Base-by-base conservation (phyloP, 2,113 vertebrate species). In the Eupsittula cactorum region DNA sequence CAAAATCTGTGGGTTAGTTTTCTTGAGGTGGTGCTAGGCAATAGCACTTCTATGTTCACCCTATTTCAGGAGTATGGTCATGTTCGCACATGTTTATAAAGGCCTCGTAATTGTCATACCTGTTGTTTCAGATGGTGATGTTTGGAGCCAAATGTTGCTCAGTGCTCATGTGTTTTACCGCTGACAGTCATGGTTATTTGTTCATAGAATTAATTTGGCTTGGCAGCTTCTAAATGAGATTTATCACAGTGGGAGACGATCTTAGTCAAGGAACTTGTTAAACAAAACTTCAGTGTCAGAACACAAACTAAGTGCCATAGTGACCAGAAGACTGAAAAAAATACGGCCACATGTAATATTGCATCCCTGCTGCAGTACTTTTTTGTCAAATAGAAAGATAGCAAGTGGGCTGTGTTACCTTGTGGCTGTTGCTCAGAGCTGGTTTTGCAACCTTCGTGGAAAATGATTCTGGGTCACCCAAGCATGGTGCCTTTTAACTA, bases 191-290 rank as follows among this genome's bases (percentile, higher is more conserved):
- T 49, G 41, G 25, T 73, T 37, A 85, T 59, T 76, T 71, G 35
- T 53, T 88, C 21, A 59, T 57, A 35, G 73, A 87, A 79, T 50
- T 67, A 64, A 73, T 89, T 90, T 64, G 69, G 8, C 60, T 86
- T 71, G 73, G 44, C 76, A 52, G 68, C 50, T 13, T 83, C 50
- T 79, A 77, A 82, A 74, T 78, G 60, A 60, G 49, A 84, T 68
- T 75, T 78, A n/a, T 17, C 42, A 76, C 50, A 76, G 10, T 50
- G 82, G 47, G 31, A 57, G 55, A 88, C 53, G 27, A 74, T 65
- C 35, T 82, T 93, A 86, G 33, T 80, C 83, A 74, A 86, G 46
- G n/a, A 87, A 47, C 12, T 85, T 85, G 47, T 90, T 86, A 95
- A 94, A n/a, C n/a, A 78, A 82, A 78, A 50, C 29, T 60, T 83